These are phyloP conservation scores for Datnioides undecimradiatus DNA, from an alignment of 2,113 vertebrate genomes.

Conservation along the genomic window DNA sequence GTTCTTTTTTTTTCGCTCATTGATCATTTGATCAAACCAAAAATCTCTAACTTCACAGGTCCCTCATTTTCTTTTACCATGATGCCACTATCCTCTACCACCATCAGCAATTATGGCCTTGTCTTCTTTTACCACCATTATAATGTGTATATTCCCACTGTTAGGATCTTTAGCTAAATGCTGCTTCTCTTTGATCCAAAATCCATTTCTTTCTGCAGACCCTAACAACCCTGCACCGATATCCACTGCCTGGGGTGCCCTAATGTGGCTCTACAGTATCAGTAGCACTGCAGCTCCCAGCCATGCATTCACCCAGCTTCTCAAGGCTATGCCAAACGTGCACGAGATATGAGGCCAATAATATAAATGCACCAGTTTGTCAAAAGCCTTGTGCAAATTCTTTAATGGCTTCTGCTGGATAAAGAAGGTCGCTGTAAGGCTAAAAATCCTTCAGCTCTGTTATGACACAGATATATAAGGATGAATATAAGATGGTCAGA, in stretches of 20 bases:
- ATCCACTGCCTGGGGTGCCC: background rate
- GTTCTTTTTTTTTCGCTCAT: too few species aligned
- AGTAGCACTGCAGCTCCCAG: background rate
- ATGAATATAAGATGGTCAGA: too few species aligned
- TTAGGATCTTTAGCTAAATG: background rate
- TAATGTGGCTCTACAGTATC: background rate
- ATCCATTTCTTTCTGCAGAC: background rate
- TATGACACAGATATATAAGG: background rate
- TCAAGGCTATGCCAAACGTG: background rate
- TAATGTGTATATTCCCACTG: background rate
- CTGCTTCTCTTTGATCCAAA: background rate
- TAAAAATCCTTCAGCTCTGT: background rate
- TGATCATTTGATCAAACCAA: background rate
- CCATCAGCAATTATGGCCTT: background rate
- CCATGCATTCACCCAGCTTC: background rate
- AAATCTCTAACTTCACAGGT: background rate
- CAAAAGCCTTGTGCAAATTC: background rate
- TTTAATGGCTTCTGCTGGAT: background rate
- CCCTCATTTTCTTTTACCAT: background rate
- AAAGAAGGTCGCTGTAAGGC: background rate
- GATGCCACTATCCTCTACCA: background rate
- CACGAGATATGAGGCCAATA: background rate
- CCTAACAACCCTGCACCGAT: background rate
- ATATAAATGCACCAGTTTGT: background rate
- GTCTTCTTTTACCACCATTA: background rate